These are phyloP conservation scores for Tetranychus urticae DNA, from an alignment of 1,140 invertebrate genomes.

Conservation along the genomic window DNA sequence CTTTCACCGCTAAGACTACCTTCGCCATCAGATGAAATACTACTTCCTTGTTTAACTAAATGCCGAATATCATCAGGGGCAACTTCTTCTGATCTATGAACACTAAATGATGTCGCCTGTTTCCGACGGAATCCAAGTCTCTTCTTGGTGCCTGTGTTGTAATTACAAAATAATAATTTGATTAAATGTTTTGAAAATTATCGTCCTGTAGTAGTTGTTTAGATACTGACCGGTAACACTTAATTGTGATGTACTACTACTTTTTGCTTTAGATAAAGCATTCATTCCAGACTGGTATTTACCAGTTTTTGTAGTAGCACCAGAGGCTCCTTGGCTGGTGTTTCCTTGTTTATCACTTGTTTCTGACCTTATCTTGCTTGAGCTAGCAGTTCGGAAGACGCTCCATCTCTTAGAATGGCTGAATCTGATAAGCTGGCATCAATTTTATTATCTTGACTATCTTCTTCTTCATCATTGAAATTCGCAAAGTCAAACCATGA, in stretches of 20 bases:
- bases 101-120: conserved; percentile 77
- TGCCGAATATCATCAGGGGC: conserved; percentile 55
- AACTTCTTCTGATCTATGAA: conserved; percentile 83
- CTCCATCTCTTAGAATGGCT: conserved; percentile 33
- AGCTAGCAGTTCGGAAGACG: neutral
- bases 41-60: conserved; percentile 43
- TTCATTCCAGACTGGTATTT: neutral
- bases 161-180: neutral
- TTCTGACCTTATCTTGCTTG: neutral
- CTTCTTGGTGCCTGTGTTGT: conserved; percentile 33
- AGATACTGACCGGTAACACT: conserved; percentile 61
- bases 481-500: neutral
- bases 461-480: neutral
- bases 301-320: neutral
- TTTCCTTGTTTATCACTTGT: neutral
- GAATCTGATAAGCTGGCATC: conserved; percentile 89
- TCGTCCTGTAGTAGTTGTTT: neutral
- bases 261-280: neutral
- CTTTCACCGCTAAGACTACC: conserved; percentile 38
- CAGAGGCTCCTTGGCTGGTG: neutral
- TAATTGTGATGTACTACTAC: conserved; percentile 31
- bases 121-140: conserved; percentile 81
- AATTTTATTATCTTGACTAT: conserved; percentile 15
- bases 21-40: conserved; percentile 74
- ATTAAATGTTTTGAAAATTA: neutral